Evolutionary conservation across 2,113 vertebrate genomes (phyloP).

Genomic region (Ceyx margarethae): DNA sequence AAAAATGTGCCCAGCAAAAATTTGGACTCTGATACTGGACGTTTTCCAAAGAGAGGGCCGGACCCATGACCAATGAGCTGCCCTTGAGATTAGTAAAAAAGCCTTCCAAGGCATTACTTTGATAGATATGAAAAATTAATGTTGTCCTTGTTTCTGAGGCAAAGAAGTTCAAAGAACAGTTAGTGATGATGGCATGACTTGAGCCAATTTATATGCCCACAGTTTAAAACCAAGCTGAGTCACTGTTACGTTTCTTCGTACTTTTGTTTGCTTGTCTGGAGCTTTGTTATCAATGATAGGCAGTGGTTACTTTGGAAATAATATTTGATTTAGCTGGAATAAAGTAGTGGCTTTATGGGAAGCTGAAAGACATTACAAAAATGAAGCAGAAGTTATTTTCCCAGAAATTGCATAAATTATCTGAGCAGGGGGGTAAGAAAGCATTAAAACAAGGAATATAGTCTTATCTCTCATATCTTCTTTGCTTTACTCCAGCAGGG

Average conservation of each 20-base stretch:
- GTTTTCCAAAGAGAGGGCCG: background rate
- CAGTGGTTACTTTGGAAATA: background rate
- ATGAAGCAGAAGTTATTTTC: background rate
- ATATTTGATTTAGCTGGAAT: background rate
- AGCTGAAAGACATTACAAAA: background rate
- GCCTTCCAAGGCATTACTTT: background rate
- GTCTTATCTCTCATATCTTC: background rate
- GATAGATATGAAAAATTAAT: background rate
- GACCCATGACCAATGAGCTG: background rate
- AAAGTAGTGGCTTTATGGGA: background rate
- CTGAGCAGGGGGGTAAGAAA: background rate
- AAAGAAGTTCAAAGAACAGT: background rate
- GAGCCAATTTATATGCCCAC: background rate
- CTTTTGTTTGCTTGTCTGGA: background rate
- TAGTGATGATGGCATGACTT: background rate
- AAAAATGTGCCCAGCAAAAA: background rate
- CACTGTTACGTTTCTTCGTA: background rate
- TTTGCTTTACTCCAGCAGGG: background rate
- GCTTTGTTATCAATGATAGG: background rate
- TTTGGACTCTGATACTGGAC: background rate
- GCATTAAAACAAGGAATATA: background rate
- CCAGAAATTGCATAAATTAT: background rate
- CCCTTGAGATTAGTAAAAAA: background rate
- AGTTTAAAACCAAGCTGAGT: slow-evolving; percentile 34
- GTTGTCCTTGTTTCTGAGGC: background rate